Base-by-base conservation (phyloP, 2,888 invertebrate genomes). In the Pyrrhosoma nymphula region DNA sequence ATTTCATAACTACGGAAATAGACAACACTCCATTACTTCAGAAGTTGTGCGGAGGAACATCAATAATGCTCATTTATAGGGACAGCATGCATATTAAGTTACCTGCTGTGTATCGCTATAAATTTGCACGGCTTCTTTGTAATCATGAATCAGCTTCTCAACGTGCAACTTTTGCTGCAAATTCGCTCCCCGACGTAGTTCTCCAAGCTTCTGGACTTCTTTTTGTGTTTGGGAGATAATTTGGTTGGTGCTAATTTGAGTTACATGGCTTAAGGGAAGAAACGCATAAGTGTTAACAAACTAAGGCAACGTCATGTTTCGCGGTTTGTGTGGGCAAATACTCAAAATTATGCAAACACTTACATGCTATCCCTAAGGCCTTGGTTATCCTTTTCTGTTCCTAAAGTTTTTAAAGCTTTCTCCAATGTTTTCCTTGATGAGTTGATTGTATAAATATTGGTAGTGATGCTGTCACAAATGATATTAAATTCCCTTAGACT, bases 41-140 rank as follows among this genome's bases (percentile, higher is more conserved):
- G 47, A 47, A 47, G 47, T 47, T 47, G 47, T 47, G 47, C 2
- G 47, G 47, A 47, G 47, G 47, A 47, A 47, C 47, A 8, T 8
- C 47, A 2, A 47, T 47, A 47, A 47, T 47, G 47, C 47, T 47
- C 47, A n/a, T n/a, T n/a, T n/a, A n/a, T n/a, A n/a, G 47, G 47
- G 4, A 47, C 47, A 4, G 47, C 47, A 47, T 47, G 47, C 47
- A 47, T 47, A 8, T 47, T 2, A 47, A 47, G 96, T 96, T 97
- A 98, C 98, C 98, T 98, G 98, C 97, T 99, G 99, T 96, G 98
- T 97, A 39, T 97, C 97, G 91, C 98, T 98, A 96, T 99, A 99
- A 96, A 98, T 98, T 96, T 98, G 98, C 35, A 99, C 97, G 2
- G 98, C 98, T 96, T 98, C 98, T 96, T 98, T 98, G 97, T 99